A percentile compares a stretch with the other conserved stretches of the same genome.
Evolutionary conservation across 2,797 vertebrate genomes (phyloP).

Genomic region (Megalops cyprinoides): DNA sequence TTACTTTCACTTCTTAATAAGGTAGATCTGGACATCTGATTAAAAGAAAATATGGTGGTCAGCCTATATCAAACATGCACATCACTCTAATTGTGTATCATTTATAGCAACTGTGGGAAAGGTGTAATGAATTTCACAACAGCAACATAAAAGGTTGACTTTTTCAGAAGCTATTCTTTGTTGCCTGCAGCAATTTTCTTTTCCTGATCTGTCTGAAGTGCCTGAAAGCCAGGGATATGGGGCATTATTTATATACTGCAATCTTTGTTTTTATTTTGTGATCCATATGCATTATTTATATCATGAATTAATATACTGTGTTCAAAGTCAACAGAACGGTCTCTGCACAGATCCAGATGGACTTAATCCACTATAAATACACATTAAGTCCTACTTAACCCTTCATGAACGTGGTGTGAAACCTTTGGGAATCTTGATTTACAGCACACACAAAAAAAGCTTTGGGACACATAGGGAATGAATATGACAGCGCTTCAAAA

Average conservation of each 20-base stretch:
- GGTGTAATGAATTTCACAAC: constrained; percentile 2
- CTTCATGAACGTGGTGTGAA: neutral
- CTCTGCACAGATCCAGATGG: constrained; percentile 28
- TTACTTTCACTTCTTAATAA: constrained; percentile 55
- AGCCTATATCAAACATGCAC: no score
- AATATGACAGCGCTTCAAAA: neutral
- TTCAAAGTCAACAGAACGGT: neutral
- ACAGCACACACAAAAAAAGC: neutral
- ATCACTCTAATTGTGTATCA: no score
- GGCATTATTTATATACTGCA: constrained; percentile 33
- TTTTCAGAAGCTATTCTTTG: constrained; percentile 24
- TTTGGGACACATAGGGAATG: neutral
- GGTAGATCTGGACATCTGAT: constrained; percentile 66
- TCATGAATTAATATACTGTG: constrained; percentile 29
- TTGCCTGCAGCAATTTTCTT: constrained; percentile 15
- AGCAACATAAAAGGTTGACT: constrained; percentile 30
- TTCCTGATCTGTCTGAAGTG: constrained; percentile 43
- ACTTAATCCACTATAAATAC: constrained; percentile 18
- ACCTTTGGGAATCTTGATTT: constrained; percentile 15
- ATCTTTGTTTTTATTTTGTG: constrained; percentile 29
- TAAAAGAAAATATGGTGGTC: no score
- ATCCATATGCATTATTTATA: constrained; percentile 40
- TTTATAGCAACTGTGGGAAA: neutral
- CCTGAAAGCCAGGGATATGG: constrained; percentile 14
- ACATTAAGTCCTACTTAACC: neutral